These are phyloP conservation scores for Rhimphoctona megacephalus DNA, from an alignment of 2,888 invertebrate species.

Conservation along the genomic window DNA sequence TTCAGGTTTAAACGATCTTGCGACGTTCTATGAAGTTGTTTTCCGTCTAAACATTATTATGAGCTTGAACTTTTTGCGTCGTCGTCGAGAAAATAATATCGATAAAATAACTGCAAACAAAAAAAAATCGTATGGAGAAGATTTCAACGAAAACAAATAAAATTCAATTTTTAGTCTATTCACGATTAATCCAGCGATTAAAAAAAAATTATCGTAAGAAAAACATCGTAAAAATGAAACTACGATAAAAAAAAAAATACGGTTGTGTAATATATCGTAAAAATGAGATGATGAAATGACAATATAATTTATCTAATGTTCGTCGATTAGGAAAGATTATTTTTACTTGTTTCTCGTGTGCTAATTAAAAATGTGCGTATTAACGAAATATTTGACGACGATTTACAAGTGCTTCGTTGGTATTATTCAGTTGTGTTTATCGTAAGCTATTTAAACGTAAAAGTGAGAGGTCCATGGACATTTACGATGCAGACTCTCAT, in stretches of 20 bases:
- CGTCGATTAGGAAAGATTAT: constrained; percentile 8
- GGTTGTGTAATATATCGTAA: background rate
- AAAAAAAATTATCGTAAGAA: background rate
- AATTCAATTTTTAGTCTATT: background rate
- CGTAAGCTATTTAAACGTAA: constrained; percentile 37
- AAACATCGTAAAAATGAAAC: background rate
- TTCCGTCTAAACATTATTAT: constrained; percentile 29
- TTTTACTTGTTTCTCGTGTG: background rate
- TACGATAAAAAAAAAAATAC: background rate
- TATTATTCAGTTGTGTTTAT: constrained; percentile 25
- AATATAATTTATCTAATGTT: constrained; percentile 6
- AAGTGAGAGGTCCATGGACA: constrained; percentile 58
- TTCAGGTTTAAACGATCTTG: constrained; percentile 1
- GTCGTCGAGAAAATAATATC: background rate
- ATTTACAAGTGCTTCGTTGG: constrained; percentile 20
- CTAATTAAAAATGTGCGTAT: background rate
- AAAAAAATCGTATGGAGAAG: background rate
- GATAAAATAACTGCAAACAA: background rate
- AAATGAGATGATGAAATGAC: background rate
- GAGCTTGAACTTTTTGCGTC: constrained; percentile 5
- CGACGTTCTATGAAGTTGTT: constrained; percentile 14
- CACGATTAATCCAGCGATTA: background rate
- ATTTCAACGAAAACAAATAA: background rate
- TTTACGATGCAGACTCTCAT: constrained; percentile 45
- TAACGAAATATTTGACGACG: constrained; percentile 20